Evolutionary conservation across 2,888 invertebrate species (phyloP).

Genomic region (Sesia apiformis): DNA sequence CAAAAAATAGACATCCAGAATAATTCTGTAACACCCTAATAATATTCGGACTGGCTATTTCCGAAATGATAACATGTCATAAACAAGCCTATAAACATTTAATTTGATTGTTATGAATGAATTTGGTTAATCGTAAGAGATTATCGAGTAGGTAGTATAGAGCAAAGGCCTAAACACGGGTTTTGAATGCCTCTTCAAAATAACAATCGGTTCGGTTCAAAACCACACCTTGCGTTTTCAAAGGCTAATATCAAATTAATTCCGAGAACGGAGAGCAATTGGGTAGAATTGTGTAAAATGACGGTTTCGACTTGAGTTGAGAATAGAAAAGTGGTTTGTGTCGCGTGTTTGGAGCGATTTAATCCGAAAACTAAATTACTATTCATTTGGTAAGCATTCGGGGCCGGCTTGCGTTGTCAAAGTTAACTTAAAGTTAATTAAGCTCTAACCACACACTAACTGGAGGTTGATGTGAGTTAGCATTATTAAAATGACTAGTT

Average conservation of each 20-base stretch:
- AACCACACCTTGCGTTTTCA: constrained; percentile 73
- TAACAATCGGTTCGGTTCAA: constrained; percentile 57
- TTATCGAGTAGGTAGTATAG: constrained; percentile 47
- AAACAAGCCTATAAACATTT: constrained; percentile 1
- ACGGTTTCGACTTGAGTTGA: constrained; percentile 61
- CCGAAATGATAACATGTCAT: not conserved
- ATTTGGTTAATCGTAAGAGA: constrained; percentile 45
- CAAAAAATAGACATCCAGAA: too few species aligned
- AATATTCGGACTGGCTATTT: too few species aligned
- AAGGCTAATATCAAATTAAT: constrained; percentile 74
- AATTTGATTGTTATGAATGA: constrained; percentile 25
- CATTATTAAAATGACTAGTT: not conserved
- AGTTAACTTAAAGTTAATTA: constrained; percentile 50
- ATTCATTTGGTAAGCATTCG: constrained; percentile 69
- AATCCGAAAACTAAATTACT: constrained; percentile 71
- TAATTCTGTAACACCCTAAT: too few species aligned
- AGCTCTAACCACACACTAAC: constrained; percentile 25
- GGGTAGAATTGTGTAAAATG: constrained; percentile 74
- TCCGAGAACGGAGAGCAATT: constrained; percentile 70
- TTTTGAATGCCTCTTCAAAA: constrained; percentile 60
- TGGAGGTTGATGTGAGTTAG: constrained; percentile 7
- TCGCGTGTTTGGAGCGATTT: constrained; percentile 73
- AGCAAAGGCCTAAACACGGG: constrained; percentile 55
- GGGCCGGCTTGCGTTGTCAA: constrained; percentile 60
- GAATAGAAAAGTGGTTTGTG: constrained; percentile 73